phyloP scores from a whole-genome alignment of 1,140 invertebrate species.

The Neelides sp. region DNA sequence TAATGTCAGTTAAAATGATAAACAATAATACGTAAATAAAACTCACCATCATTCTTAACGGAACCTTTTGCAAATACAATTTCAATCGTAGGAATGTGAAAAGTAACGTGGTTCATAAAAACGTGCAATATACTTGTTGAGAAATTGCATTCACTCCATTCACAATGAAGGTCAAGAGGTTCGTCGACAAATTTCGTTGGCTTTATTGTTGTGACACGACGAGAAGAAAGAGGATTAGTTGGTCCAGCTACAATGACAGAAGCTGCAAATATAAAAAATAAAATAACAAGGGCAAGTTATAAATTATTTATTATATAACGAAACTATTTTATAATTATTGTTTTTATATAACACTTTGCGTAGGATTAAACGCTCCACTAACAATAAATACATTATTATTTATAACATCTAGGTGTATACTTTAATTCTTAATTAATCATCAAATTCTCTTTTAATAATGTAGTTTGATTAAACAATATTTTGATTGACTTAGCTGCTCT shows the following conservation, averaged over 20 bases:
- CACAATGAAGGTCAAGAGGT: constrained; percentile 18
- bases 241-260: constrained; percentile 19
- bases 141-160: constrained; percentile 51
- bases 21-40: background rate
- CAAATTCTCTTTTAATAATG: background rate
- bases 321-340: background rate
- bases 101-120: constrained; percentile 35
- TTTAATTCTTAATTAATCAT: background rate
- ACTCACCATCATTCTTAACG: background rate
- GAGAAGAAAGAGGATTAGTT: constrained; percentile 12
- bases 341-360: too few species aligned
- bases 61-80: constrained; percentile 6
- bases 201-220: constrained; percentile 5
- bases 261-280: background rate
- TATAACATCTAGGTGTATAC: background rate
- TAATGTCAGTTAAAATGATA: background rate
- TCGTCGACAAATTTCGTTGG: constrained; percentile 23
- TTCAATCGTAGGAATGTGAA: constrained; percentile 17
- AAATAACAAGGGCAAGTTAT: background rate
- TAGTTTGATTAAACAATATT: too few species aligned
- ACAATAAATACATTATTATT: background rate
- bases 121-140: constrained; percentile 41
- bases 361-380: background rate
- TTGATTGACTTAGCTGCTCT: too few species aligned
- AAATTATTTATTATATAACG: background rate